A percentile compares a stretch with the other conserved stretches of the same genome.
Evolutionary conservation across 2,113 vertebrate genomes (phyloP).

Genomic region (Coptodon bakossiorum): DNA sequence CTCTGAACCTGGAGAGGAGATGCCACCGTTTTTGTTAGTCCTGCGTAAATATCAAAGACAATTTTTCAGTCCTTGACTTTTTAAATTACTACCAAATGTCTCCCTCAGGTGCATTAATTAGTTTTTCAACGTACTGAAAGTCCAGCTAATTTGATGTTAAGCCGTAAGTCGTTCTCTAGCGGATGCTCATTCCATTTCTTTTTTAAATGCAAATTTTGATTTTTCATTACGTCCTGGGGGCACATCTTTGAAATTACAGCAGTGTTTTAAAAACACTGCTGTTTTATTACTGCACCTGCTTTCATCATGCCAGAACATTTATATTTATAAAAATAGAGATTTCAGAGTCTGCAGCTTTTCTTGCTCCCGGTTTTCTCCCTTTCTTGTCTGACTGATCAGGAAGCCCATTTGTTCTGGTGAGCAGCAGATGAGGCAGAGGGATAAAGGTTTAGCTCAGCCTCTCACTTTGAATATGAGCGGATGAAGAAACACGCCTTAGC

Average conservation of each 20-base stretch:
- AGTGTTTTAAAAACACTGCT: neutral
- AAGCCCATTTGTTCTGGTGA: neutral
- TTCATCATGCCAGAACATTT: neutral
- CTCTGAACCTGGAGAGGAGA: neutral
- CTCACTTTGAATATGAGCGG: neutral
- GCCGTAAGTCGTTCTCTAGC: neutral
- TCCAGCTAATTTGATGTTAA: neutral
- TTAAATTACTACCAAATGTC: neutral
- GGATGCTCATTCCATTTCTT: neutral
- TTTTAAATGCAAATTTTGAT: neutral
- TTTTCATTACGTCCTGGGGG: neutral
- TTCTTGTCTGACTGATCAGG: neutral
- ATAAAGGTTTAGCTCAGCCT: conserved; percentile 12
- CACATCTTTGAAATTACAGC: neutral
- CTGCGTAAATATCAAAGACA: neutral
- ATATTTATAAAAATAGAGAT: neutral
- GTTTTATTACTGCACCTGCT: neutral
- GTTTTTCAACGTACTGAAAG: neutral
- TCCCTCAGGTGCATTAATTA: neutral
- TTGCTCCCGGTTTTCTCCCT: neutral
- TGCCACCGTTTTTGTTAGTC: neutral
- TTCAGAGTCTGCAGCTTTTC: neutral
- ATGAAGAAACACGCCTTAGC: neutral
- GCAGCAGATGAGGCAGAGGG: neutral
- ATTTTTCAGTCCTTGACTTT: neutral